Base-by-base conservation (phyloP, 2,113 vertebrate species). In the Tretioscincus oriximinensis region DNA sequence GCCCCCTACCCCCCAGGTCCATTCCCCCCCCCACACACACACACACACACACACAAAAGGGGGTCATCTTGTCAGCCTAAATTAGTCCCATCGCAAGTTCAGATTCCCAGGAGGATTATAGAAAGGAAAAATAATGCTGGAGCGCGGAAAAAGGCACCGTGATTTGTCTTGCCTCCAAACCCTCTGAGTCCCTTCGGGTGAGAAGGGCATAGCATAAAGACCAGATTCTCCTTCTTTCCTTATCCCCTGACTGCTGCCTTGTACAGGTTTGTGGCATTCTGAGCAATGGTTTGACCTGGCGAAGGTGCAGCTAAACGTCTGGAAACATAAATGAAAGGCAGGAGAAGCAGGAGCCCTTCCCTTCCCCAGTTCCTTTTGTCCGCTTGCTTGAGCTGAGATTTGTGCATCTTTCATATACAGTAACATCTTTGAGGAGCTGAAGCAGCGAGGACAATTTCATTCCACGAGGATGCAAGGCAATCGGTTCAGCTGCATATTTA, bases 401-500 rank as follows among this genome's bases (percentile, higher is more conserved):
- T 58, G 24, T 29, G 65, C 66, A 29, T 61, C 64, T 4, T 63
- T 35, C 65, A 24, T 29, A 10, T 24, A 61, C 61, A 71, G 2
- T 71, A 0, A 67, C 1, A 21, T 75, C 78, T 78, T 81, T 72
- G 18, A 63, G 85, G 63, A 80, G 28, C 21, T 51, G 26, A 24
- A 41, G 60, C 24, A 51, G 0, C 26, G 65, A 80, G 54, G 47
- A 9, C 64, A 0, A 0, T 0, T 2, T 63, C 22, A 28, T 78
- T 71, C 28, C 5, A 9, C 73, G 73, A 76, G 74, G 76, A 85
- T 16, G 72, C 9, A 35, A 61, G 41, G 5, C 80, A 78, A 85
- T 47, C 74, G 64, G 47, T 60, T 78, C 80, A 45, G 66, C 0
- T 45, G 11, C 84, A 31, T 58, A 80, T 0, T 1, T 73, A 73